A percentile compares a stretch with the other conserved stretches of the same genome.
Conservation (phyloP, 2,888 invertebrate genomes). For the Machimus rusticus region DNA sequence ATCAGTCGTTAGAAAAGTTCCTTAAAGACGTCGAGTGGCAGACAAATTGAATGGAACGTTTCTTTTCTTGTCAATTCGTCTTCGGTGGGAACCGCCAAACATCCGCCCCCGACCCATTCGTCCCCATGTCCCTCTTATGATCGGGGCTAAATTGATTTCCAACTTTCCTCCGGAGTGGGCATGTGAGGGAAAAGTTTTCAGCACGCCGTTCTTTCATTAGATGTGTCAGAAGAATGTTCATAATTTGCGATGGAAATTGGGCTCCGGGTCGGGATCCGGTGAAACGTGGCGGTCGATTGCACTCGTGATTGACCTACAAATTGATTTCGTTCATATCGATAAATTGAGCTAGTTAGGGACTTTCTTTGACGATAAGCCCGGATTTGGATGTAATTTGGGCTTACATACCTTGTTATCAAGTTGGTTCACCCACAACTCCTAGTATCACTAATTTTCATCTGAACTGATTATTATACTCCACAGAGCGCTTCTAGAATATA, state of each 20-base stretch:
- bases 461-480: neutral
- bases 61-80: neutral
- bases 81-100: neutral
- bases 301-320: neutral
- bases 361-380: neutral
- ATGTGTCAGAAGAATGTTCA: neutral
- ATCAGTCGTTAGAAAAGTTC: conserved; percentile 32
- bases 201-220: conserved; percentile 11
- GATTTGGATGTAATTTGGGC: neutral
- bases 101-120: neutral
- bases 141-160: conserved; percentile 12
- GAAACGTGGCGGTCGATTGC: neutral
- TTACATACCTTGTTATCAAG: neutral
- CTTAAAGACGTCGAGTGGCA: neutral
- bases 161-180: neutral
- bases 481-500: too few species aligned
- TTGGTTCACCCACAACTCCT: neutral
- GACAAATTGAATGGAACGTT: conserved; percentile 24
- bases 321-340: neutral
- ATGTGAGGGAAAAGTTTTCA: neutral
- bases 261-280: neutral
- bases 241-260: conserved; percentile 17
- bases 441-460: neutral
- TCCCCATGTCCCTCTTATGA: neutral
- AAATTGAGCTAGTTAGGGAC: neutral